Evolutionary conservation across 2,113 vertebrate genomes (phyloP), one percentile per base, ranked within the genome.

Genomic region (Trematocara marginatum): DNA sequence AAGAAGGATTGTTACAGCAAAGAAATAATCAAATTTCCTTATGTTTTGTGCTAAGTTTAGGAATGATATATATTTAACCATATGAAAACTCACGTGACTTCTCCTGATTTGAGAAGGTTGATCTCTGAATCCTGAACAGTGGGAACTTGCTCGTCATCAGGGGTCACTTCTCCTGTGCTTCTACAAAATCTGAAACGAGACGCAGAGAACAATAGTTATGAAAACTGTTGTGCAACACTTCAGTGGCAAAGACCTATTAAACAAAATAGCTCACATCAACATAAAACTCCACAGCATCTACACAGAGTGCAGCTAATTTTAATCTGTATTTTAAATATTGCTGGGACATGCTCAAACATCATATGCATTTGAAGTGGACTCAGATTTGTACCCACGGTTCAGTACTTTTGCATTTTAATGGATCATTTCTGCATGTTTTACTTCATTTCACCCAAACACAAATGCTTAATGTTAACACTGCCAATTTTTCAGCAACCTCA

Each of bases 121-220:
- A 99, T 97, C 88, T 99, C 98, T 31, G 97, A 95, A 85, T 99
- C 98, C 93, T 98, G 98, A 79, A 97, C 94, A 34, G 96, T 51
- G 6, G 96, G 88, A 81, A 91, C 85, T 1, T 93, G 83, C 26
- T 97, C 97, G 52, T 98, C 97, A 85, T 98, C 97, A 0, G 95
- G 92, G 16, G 94, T 96, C 23, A 94, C 83, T 1, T 96, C 97
- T 86, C 93, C 96, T 26, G 92, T 94, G 0, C 92, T 92, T 90
- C 95, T 95, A 88, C 94, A 84, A 88, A 84, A 74, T 12, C 35
- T 18, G 57, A 81, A 26, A 92, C 11, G 47, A 49, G 2, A 76
- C 15, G 20, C 9, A 56, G 26, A 81, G 5, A 82, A 56, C 6
- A 20, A 12, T 45, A 9, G 42, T 47, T 74, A 18, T 18, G 23